Evolutionary conservation across 2,797 vertebrate species (phyloP).

Genomic region (Leuciscus waleckii): DNA sequence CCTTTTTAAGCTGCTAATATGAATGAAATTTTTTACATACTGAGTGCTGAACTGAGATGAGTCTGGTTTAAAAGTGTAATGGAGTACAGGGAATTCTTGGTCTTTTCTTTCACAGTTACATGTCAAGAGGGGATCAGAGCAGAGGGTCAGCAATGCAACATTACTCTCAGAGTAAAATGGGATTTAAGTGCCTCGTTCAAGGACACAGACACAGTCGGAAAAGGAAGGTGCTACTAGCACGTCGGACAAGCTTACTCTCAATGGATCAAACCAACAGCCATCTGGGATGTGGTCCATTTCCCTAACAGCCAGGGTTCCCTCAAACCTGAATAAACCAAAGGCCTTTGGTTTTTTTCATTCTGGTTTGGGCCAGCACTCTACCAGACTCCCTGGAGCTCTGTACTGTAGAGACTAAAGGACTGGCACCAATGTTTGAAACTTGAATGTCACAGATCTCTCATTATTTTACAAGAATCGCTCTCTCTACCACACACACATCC

Average conservation of each 20-base stretch:
- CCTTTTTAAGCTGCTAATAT: background rate
- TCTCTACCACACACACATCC: slow-evolving; percentile 11
- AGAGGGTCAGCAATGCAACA: slow-evolving; percentile 33
- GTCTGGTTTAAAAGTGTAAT: slow-evolving; percentile 1
- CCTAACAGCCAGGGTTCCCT: slow-evolving; percentile 42
- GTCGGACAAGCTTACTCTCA: slow-evolving; percentile 9
- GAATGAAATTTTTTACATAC: background rate
- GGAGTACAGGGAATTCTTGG: slow-evolving; percentile 16
- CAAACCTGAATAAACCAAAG: slow-evolving; percentile 32
- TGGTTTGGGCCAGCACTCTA: background rate
- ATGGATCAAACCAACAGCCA: slow-evolving; percentile 34
- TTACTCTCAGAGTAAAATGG: slow-evolving; percentile 45
- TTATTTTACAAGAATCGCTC: slow-evolving; percentile 23
- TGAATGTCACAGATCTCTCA: slow-evolving; percentile 18
- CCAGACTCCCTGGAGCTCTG: slow-evolving; percentile 2
- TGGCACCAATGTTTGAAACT: slow-evolving; percentile 4
- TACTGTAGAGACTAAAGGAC: slow-evolving; percentile 29
- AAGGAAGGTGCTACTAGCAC: slow-evolving; percentile 8
- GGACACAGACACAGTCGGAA: slow-evolving; percentile 16
- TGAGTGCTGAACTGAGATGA: slow-evolving; percentile 24
- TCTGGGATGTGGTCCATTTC: slow-evolving; percentile 46
- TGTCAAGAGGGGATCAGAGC: slow-evolving; percentile 13
- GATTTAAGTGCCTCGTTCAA: slow-evolving; percentile 37
- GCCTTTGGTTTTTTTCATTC: background rate
- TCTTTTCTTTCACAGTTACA: slow-evolving; percentile 26